These are phyloP conservation scores for Vireo altiloquus DNA, from an alignment of 2,113 vertebrate species.

Conservation along the genomic window DNA sequence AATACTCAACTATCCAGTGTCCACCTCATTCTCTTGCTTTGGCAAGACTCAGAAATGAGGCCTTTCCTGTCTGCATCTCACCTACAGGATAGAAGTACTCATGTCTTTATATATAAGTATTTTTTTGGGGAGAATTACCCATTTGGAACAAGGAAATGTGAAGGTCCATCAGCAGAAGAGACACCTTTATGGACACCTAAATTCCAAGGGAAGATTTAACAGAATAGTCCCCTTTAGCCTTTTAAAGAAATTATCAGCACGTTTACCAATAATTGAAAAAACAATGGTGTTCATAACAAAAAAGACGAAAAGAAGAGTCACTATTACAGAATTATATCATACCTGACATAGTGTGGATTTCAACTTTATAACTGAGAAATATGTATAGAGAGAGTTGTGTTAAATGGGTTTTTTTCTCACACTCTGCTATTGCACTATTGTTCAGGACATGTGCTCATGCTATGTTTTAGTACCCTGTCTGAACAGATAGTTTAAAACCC, in stretches of 20 bases:
- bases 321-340: not conserved
- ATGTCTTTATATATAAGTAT: not conserved
- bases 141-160: not conserved
- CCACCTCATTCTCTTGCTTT: not conserved
- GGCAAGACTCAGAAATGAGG: not conserved
- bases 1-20: accelerated
- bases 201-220: not conserved
- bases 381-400: not conserved
- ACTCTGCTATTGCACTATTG: not conserved
- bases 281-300: not conserved
- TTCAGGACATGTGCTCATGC: not conserved
- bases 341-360: not conserved
- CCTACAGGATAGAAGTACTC: not conserved
- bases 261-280: not conserved
- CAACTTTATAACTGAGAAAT: not conserved
- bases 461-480: not conserved
- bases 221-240: not conserved
- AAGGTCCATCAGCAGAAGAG: not conserved
- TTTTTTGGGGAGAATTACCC: not conserved
- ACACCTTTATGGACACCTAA: not conserved
- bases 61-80: not conserved
- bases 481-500: not conserved
- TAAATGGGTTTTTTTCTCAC: not conserved
- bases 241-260: not conserved
- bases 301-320: not conserved